A percentile compares a stretch with the other conserved stretches of the same genome.
Conservation (phyloP, 2,113 vertebrate species). For the Tenebrosternarchus preto region DNA sequence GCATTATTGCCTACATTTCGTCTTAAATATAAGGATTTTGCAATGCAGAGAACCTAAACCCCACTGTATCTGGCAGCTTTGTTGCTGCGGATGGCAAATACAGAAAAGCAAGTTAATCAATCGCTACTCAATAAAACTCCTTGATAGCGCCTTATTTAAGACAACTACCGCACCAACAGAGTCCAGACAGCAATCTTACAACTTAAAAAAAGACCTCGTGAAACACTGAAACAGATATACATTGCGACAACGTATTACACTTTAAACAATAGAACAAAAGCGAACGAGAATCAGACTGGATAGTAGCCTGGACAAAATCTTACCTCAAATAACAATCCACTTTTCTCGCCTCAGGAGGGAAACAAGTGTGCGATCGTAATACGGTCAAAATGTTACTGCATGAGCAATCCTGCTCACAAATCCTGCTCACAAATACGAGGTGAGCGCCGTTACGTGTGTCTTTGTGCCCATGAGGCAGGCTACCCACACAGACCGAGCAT, state of each 20-base stretch:
- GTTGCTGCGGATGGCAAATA: not conserved
- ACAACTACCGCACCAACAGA: constrained; percentile 6
- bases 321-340: constrained; percentile 50
- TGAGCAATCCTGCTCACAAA: not conserved
- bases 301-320: not conserved
- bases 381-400: not conserved
- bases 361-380: constrained; percentile 1
- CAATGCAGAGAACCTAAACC: not conserved
- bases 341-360: constrained; percentile 36
- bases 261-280: constrained; percentile 48
- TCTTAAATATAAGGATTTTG: no score
- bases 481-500: not conserved
- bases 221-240: not conserved
- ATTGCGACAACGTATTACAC: not conserved
- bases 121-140: constrained; percentile 18
- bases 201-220: not conserved
- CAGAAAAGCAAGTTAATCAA: constrained; percentile 14
- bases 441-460: not conserved
- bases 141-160: not conserved
- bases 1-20: not conserved
- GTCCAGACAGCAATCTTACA: not conserved
- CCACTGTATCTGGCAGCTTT: not conserved
- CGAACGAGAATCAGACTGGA: not conserved
- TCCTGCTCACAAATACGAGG: constrained; percentile 10
- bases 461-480: constrained; percentile 1